Evolutionary conservation across 2,797 vertebrate species (phyloP).

Genomic region (Odontamblyopus lacepedii): DNA sequence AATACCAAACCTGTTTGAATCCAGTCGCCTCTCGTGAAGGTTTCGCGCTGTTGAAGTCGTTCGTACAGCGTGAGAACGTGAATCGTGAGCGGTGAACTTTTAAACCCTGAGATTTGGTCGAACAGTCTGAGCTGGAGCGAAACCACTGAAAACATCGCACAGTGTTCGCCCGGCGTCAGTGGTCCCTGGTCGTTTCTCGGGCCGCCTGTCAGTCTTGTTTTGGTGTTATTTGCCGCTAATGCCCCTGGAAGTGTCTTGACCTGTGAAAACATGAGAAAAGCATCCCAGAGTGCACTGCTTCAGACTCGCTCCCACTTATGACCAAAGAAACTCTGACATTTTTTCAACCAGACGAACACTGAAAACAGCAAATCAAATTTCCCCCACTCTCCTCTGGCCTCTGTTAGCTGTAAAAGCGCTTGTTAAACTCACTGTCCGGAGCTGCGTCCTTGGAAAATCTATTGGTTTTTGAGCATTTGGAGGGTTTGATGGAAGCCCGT

Average conservation of each 20-base stretch:
- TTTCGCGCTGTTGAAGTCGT: too few species aligned
- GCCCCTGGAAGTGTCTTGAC: background rate
- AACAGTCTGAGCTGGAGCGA: too few species aligned
- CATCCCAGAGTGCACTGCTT: background rate
- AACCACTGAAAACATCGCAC: too few species aligned
- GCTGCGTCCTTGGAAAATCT: constrained; percentile 45
- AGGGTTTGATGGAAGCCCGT: constrained; percentile 33
- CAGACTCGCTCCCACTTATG: background rate
- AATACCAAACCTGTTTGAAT: too few species aligned
- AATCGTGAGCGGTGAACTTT: too few species aligned
- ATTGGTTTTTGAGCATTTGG: constrained; percentile 47
- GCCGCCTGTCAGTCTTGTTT: background rate
- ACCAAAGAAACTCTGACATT: constrained; percentile 28
- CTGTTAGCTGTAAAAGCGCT: constrained; percentile 41
- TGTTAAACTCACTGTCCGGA: constrained; percentile 35
- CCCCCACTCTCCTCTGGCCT: constrained; percentile 16
- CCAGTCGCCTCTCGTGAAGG: too few species aligned
- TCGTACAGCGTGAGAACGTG: too few species aligned
- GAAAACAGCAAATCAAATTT: constrained; percentile 39
- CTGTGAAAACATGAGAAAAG: constrained; percentile 7
- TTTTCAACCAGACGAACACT: constrained; percentile 15
- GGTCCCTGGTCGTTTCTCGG: too few species aligned
- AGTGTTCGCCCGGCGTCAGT: too few species aligned
- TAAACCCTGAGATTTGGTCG: too few species aligned
- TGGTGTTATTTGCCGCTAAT: background rate